Evolutionary conservation across 2,888 invertebrate species (phyloP), one percentile per base, ranked within the genome.

Genomic region (Lycocerus yunnanus): DNA sequence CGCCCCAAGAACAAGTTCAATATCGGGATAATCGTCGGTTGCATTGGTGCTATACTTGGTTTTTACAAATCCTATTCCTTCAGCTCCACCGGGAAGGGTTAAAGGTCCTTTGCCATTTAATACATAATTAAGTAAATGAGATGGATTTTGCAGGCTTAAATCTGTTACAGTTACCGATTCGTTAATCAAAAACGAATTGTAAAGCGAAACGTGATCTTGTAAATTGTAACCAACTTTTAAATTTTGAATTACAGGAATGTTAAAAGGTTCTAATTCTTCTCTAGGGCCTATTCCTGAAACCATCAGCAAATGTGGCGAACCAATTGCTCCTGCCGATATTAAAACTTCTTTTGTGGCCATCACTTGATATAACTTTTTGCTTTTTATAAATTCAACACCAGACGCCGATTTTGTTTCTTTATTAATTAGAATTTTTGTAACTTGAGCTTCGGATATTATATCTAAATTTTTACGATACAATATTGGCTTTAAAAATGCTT

Each of bases 261-360:
- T 89, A 8, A 91, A 82, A 27, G 90, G 86, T 15, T 86, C 81
- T 5, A 95, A 86, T 82, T 94, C 91, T 0, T 90, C 87, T 24
- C 84, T 86, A 0, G 94, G 94, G 0, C 95, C 95, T 21, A 96
- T 88, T 11, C 97, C 97, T 0, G 96, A 96, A 13, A 96, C 85
- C 94, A 96, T 93, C 65, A 97, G 86, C 3, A 97, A 85, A 84
- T 97, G 96, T 0, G 97, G 95, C 1, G 95, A 94, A 79, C 94
- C 95, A 21, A 97, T 92, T 0, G 94, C 88, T 3, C 97, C 97
- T 0, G 95, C 95, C 8, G 93, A 91, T 21, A 96, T 86, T 69
- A 97, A 90, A 1, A 97, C 90, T 86, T 95, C 96, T 78, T 92
- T 94, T 13, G 88, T 89, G 2, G 94, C 94, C 4, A 86, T 84